Evolutionary conservation across 2,797 vertebrate species (phyloP), one percentile per base, ranked within the genome.

Genomic region (Tangara arthus): DNA sequence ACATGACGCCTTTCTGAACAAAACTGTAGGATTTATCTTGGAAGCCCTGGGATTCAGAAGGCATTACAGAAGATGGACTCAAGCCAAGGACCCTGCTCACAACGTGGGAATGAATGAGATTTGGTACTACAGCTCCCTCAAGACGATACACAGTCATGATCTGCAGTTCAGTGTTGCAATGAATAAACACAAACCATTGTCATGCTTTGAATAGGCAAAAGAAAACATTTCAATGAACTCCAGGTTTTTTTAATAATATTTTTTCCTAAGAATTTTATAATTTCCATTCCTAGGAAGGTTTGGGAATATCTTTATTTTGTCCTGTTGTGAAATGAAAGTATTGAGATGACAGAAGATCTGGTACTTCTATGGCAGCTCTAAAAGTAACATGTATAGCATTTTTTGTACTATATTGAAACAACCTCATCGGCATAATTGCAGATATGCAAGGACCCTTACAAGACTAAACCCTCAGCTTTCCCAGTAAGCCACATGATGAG

Each of bases 121-220:
- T 71, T 82, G 76, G 61, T 92, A 78, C 57, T 89, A 88, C 72
- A 72, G 28, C 59, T 95, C 89, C 87, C 76, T 85, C 52, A 94
- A 93, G 79, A 92, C 1, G 35, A 86, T 66, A 56, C 55, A 75
- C 32, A 59, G 79, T 69, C 56, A 4, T 71, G 84, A 88, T 90
- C 79, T 91, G 57, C 39, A 88, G 72, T 64, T 87, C 70, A 76
- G 55, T 78, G 59, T 56, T 90, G 93, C 94, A 92, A 94, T 83
- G 55, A 94, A 88, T 90, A 66, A 92, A 96, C 41, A 73, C 73
- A 91, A 92, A 79, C 82, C 44, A 88, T 91, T 95, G 94, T 94
- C 56, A 72, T 94, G 37, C 41, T 86, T 84, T 91, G 82, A 93
- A 90, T 86, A 82, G 80, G 49, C 19, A 60, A 89, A 94, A 57